Evolutionary conservation across 2,113 vertebrate species (phyloP), one percentile per base, ranked within the genome.

Genomic region (Notothenia coriiceps): DNA sequence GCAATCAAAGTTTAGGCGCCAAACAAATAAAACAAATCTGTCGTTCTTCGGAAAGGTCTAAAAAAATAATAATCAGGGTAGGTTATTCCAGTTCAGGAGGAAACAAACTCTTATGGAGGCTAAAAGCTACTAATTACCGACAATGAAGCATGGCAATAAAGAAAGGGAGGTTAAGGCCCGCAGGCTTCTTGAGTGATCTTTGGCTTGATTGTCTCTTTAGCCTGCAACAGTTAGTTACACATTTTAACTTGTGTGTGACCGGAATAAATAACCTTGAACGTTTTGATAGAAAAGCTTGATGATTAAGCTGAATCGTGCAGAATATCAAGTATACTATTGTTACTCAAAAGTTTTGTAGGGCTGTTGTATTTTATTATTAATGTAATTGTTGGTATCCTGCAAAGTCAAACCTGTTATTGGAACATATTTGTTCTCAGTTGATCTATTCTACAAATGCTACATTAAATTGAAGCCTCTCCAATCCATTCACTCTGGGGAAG

Each of bases 211-310:
- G 0, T 64, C 33, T 72, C 4, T 4, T 47, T 1, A 77, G 68
- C 51, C n/a, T 65, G 50, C 54, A 57, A 64, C 33, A 33, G 18
- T 0, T 6, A 80, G 59, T 22, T 52, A 46, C 25, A 79, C 79
- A 73, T 14, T 7, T 70, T n/a, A 60, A 44, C 46, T 43, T 3
- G 4, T 73, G 62, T 71, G 64, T 64, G 87, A 72, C 17, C 57
- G 13, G 64, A 80, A 85, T 80, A 74, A 86, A 82, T 82, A n/a
- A 13, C 17, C 40, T 51, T 35, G 25, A 77, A 33, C 4, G 35
- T 62, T 74, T 54, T 22, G 55, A 52, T 12, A 29, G 1, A 44
- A 44, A 25, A 59, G n/a, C 29, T 29, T 3, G 2, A 29, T 29
- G 29, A 29, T 3, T 29, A 29, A 3, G 29, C 29, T 29, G 29